A percentile compares a stretch with the other conserved stretches of the same genome.
Evolutionary conservation across 2,888 invertebrate genomes (phyloP).

Genomic region (Drosophila tripunctata): DNA sequence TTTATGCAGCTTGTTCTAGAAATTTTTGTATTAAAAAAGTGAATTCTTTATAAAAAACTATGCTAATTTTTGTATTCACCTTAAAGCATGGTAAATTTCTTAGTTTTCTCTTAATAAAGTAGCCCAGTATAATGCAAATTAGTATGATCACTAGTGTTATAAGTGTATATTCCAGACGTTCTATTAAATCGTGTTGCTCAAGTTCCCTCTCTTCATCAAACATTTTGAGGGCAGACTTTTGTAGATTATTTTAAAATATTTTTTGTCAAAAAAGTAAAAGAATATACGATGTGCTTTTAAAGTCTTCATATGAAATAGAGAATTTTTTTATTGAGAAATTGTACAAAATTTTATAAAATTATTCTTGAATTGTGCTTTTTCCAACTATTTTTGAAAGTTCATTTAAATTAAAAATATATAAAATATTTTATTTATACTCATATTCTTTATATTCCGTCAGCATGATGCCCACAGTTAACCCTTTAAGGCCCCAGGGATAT

Average conservation of each 20-base stretch:
- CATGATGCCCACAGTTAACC: neutral
- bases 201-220: slow-evolving; percentile 14
- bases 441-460: neutral
- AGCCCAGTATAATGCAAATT: neutral
- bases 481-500: neutral
- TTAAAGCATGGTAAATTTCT: neutral
- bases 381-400: neutral
- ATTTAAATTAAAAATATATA: too few species aligned
- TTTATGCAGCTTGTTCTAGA: slow-evolving; percentile 1
- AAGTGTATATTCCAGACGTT: neutral
- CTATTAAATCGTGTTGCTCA: neutral
- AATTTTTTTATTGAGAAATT: too few species aligned
- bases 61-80: neutral
- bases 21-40: neutral
- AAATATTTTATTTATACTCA: neutral
- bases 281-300: neutral
- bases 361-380: too few species aligned
- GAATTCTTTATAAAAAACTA: neutral
- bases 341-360: too few species aligned
- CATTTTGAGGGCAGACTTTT: neutral
- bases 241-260: neutral
- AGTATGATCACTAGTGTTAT: neutral
- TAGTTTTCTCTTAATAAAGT: neutral
- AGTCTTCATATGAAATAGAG: neutral
- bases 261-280: neutral